Conservation (phyloP, 2,888 invertebrate species). For the Erebia palarica region DNA sequence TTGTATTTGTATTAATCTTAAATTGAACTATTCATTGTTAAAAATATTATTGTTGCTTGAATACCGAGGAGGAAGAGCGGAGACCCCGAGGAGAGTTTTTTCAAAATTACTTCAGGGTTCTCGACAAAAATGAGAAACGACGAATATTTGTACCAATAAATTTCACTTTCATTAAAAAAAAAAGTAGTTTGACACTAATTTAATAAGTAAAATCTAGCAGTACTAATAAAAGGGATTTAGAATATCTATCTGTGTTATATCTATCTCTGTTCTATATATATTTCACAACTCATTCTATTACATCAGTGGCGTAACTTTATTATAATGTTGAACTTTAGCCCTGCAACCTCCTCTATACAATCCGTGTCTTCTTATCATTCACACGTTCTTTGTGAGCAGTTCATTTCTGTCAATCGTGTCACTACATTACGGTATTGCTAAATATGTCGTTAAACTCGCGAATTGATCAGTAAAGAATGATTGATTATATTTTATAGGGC, state of each 20-base stretch:
- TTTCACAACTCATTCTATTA: neutral
- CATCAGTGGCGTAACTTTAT: conserved; percentile 4
- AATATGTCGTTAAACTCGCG: conserved; percentile 11
- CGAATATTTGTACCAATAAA: no score
- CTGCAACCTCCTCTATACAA: conserved; percentile 19
- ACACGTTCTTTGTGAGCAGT: conserved; percentile 15
- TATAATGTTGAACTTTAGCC: conserved; percentile 21
- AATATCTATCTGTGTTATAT: neutral
- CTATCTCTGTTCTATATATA: neutral
- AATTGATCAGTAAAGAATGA: neutral
- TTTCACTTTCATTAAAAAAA: no score
- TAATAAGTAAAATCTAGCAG: no score
- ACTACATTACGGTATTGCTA: conserved; percentile 6
- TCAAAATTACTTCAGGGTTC: no score
- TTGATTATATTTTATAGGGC: neutral
- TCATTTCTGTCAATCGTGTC: conserved; percentile 9
- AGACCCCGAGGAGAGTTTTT: no score
- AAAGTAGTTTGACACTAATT: neutral
- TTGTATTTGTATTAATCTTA: no score
- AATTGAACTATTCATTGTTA: no score
- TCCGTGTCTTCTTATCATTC: conserved; percentile 21
- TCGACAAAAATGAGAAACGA: no score
- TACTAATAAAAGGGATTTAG: neutral
- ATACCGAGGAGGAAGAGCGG: no score
- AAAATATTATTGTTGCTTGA: no score